These are phyloP conservation scores for Drosophila carrolli DNA, from an alignment of 1,140 invertebrate species.

Conservation along the genomic window DNA sequence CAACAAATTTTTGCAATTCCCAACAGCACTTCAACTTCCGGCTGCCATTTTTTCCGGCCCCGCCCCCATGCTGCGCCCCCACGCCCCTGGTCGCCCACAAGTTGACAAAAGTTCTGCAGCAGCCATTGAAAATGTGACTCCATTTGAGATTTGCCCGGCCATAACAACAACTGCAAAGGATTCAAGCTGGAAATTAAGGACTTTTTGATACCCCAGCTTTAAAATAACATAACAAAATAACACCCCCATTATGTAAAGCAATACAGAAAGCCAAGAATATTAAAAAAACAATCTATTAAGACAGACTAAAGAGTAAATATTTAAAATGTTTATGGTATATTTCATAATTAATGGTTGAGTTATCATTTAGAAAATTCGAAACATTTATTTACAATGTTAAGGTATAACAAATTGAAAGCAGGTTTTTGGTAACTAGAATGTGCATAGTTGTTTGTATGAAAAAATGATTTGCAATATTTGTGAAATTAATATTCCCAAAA, in stretches of 20 bases:
- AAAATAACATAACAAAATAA: no score
- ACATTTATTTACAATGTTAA: no score
- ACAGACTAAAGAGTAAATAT: no score
- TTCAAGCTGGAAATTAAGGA: background rate
- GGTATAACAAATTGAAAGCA: background rate
- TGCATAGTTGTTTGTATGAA: background rate
- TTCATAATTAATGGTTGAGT: no score
- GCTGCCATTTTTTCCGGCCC: conserved; percentile 53
- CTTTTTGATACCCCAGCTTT: conserved; percentile 11
- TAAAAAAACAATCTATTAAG: no score
- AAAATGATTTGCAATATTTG: background rate
- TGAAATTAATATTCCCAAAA: background rate
- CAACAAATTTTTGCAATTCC: conserved; percentile 80
- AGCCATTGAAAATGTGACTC: conserved; percentile 77
- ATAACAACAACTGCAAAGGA: conserved; percentile 25
- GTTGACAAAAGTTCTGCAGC: conserved; percentile 66
- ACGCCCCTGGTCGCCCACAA: conserved; percentile 10
- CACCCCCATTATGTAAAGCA: no score
- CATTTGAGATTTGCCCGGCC: conserved; percentile 71
- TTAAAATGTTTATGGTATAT: no score
- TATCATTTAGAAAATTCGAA: no score
- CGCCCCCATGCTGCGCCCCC: background rate
- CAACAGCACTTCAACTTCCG: conserved; percentile 80
- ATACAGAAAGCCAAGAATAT: no score
- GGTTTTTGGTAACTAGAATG: background rate